Percentiles rank a stretch among this genome's conserved stretches.
phyloP scores from a whole-genome alignment of 2,113 vertebrate genomes.

The Eulacestoma nigropectus region DNA sequence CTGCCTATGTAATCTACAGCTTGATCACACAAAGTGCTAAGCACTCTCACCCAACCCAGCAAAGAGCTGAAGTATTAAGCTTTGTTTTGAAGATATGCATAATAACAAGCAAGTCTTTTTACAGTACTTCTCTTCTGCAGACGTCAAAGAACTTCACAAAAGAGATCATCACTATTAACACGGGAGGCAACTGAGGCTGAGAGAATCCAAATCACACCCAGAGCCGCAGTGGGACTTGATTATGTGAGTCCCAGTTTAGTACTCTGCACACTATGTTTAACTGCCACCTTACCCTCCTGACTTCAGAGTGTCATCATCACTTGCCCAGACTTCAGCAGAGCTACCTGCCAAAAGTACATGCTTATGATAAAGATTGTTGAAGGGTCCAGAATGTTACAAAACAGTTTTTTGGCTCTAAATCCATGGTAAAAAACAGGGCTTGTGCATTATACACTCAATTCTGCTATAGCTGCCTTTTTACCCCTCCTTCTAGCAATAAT shows the following conservation, averaged over 20 bases:
- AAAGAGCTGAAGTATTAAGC: background rate
- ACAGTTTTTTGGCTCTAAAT: background rate
- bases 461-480: background rate
- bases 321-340: background rate
- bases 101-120: background rate
- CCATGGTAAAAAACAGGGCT: background rate
- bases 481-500: background rate
- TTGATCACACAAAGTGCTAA: slow-evolving; percentile 22
- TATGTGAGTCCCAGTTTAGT: background rate
- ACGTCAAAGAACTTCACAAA: background rate
- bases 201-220: background rate
- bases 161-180: background rate
- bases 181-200: background rate
- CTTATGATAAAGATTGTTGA: background rate
- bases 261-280: background rate
- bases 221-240: background rate
- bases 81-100: slow-evolving; percentile 36
- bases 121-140: background rate
- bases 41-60: background rate
- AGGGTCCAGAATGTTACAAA: background rate
- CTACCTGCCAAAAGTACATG: background rate
- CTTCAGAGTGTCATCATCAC: background rate
- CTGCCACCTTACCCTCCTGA: background rate
- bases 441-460: background rate
- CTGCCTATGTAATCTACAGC: slow-evolving; percentile 45